Percentiles rank a stretch among this genome's conserved stretches.
Conservation (phyloP, 64 coral and sea anemone genomes). For the Montipora sp. region DNA sequence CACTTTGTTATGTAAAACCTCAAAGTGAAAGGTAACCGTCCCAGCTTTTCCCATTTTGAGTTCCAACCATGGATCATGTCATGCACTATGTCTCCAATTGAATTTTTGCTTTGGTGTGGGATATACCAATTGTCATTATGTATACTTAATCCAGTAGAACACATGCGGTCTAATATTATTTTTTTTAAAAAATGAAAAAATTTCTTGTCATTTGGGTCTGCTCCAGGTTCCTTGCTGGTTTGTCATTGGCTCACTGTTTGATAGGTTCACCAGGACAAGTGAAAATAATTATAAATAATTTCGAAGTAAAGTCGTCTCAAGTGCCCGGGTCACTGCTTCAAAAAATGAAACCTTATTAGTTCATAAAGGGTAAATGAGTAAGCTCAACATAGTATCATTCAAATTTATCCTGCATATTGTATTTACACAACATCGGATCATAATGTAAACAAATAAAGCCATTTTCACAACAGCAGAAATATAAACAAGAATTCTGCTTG, state of each 20-base stretch:
- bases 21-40: conserved; percentile 13
- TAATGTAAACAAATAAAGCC: conserved; percentile 3
- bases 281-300: conserved; percentile 14
- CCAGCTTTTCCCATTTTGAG: conserved; percentile 4
- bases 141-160: conserved; percentile 6
- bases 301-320: background rate
- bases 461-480: conserved; percentile 13
- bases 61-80: conserved; percentile 10
- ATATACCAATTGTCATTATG: conserved; percentile 11
- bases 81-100: conserved; percentile 1
- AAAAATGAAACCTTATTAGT: conserved; percentile 11
- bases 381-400: conserved; percentile 6
- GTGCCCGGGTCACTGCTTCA: conserved; percentile 2
- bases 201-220: background rate
- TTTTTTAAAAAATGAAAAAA: background rate
- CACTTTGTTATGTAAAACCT: conserved; percentile 11
- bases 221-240: conserved; percentile 4
- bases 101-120: conserved; percentile 10
- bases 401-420: conserved; percentile 15
- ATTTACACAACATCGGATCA: conserved; percentile 7
- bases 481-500: background rate
- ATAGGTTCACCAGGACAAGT: conserved; percentile 9
- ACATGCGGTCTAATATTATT: background rate
- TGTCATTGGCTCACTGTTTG: conserved; percentile 9
- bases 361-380: conserved; percentile 11